Base-by-base conservation (phyloP, 2,113 vertebrate species). In the Toxotes jaculatrix region DNA sequence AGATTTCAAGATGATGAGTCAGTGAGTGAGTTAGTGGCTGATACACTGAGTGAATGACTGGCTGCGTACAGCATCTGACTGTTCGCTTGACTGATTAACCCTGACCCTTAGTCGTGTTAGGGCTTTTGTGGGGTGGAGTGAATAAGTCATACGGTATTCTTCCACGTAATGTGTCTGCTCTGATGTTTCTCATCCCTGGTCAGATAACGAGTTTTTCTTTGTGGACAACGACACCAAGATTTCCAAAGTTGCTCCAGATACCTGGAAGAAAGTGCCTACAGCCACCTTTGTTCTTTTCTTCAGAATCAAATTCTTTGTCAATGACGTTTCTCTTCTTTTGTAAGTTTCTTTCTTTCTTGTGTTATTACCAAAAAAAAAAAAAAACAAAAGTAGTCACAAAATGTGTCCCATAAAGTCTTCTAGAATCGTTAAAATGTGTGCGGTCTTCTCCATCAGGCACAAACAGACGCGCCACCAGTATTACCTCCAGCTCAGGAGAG, bases 141-240 rank as follows among this genome's bases (percentile, higher is more conserved):
- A n/a, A 53, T 53, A 6, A 65, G n/a, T 23, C 61, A 42, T 59
- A n/a, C 17, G 7, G 4, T 32, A 6, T 13, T 34, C 19, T 36
- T 16, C 36, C 13, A 61, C 5, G 23, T 71, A 13, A 34, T 62
- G 17, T 62, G 16, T 19, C 27, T 6, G n/a, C 21, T 56, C 19
- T 12, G 16, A 38, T 42, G 51, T 59, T 31, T 68, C 31, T 57
- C 31, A 63, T 87, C 17, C 84, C 51, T 82, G 32, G 8, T 62
- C 88, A 98, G 97, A 96, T 68, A 94, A 96, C 88, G 97, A 98
- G 87, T 97, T 97, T 85, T 97, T 97, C 91, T 98, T 98, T 83
- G 85, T 98, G 93, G 96, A 97, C 83, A 94, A 94, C 12, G 96
- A 97, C 5, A 96, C 95, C 21, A 96, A 96, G 82, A 93, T 98